phyloP scores from a whole-genome alignment of 2,888 invertebrate genomes.

The Pheosia gnoma region DNA sequence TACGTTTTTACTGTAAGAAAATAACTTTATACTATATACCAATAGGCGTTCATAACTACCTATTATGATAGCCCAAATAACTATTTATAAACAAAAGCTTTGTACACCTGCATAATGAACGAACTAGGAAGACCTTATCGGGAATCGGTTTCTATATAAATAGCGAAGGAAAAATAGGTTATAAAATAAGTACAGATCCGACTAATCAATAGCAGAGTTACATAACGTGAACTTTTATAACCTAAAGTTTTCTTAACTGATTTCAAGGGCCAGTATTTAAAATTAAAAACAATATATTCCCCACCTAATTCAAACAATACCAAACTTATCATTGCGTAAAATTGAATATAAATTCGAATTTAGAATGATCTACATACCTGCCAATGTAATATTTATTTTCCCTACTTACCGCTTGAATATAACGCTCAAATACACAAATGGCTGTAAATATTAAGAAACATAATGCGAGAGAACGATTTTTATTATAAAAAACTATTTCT shows the following conservation, averaged over 20 bases:
- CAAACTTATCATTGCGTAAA: conserved; percentile 4
- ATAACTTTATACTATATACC: too few relatives aligned
- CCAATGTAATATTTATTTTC: conserved; percentile 18
- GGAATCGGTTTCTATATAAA: neutral
- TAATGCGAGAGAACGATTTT: conserved; percentile 20
- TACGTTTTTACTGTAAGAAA: too few relatives aligned
- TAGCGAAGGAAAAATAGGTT: neutral
- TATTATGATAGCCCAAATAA: too few relatives aligned
- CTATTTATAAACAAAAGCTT: too few relatives aligned
- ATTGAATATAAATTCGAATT: conserved; percentile 15
- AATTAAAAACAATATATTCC: neutral
- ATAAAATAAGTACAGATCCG: conserved; percentile 13
- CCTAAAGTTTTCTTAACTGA: neutral
- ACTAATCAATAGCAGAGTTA: conserved; percentile 60
- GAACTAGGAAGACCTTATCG: too few relatives aligned
- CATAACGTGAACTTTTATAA: conserved; percentile 52
- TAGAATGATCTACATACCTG: conserved; percentile 28
- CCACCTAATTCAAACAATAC: conserved; percentile 9
- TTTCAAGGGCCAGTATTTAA: neutral
- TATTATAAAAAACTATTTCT: conserved; percentile 17
- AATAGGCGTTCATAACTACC: too few relatives aligned
- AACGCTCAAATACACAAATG: conserved; percentile 13
- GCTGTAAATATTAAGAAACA: conserved; percentile 10
- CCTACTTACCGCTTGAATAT: conserved; percentile 19
- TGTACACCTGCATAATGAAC: too few relatives aligned